Conservation (phyloP, 2,797 vertebrate genomes). For the Dermochelys coriacea region DNA sequence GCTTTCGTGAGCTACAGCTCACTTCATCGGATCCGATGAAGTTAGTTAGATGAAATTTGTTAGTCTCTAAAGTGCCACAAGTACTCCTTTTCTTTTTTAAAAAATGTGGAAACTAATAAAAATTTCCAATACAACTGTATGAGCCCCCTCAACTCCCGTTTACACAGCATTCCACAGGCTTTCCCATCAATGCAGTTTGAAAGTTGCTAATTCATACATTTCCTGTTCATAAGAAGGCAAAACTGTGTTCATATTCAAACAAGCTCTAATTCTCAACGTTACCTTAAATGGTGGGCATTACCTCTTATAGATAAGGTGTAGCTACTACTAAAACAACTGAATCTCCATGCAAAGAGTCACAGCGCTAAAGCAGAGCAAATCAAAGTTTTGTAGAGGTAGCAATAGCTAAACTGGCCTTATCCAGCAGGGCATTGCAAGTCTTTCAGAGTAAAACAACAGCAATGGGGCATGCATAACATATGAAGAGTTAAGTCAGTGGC, state of each 20-base stretch:
- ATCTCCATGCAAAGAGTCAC: neutral
- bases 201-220: neutral
- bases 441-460: neutral
- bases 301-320: neutral
- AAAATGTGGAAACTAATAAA: neutral
- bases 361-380: neutral
- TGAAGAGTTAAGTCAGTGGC: neutral
- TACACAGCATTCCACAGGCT: neutral
- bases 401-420: neutral
- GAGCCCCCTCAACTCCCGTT: neutral
- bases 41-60: too few species aligned
- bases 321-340: neutral
- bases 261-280: neutral
- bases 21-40: too few species aligned
- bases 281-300: neutral
- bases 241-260: neutral
- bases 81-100: too few species aligned
- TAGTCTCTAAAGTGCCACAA: too few species aligned
- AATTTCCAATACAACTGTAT: neutral
- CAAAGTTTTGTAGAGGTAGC: neutral
- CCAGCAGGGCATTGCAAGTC: neutral
- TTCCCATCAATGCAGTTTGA: neutral
- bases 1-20: too few species aligned
- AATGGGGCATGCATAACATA: neutral
- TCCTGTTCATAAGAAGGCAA: neutral